A percentile compares a stretch with the other conserved stretches of the same genome.
Evolutionary conservation across 2,888 invertebrate species (phyloP).

Genomic region (Eupeodes latifasciatus): DNA sequence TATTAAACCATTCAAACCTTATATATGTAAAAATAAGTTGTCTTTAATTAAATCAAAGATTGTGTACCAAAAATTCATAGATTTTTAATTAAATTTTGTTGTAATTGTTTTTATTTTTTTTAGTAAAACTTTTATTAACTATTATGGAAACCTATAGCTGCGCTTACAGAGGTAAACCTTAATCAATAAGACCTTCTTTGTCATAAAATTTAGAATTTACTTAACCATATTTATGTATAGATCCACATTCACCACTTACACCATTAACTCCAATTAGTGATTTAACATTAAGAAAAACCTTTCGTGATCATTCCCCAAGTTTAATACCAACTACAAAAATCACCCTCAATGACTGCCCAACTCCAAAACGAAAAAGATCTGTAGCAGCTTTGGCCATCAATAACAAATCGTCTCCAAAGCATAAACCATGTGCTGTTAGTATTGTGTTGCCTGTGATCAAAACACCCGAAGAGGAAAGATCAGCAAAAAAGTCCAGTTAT

Average conservation of each 20-base stretch:
- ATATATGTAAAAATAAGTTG: neutral
- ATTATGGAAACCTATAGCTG: constrained; percentile 66
- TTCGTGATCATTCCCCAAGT: constrained; percentile 69
- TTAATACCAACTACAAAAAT: constrained; percentile 55
- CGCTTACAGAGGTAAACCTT: constrained; percentile 64
- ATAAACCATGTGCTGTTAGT: constrained; percentile 23
- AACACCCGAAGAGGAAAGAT: constrained; percentile 23
- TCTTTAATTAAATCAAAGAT: neutral
- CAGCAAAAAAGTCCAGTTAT: constrained; percentile 43
- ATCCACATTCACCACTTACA: constrained; percentile 68
- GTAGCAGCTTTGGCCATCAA: neutral
- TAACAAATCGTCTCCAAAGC: neutral
- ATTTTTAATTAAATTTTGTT: neutral
- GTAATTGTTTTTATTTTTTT: neutral
- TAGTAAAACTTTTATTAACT: neutral
- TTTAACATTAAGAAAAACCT: constrained; percentile 40
- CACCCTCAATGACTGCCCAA: constrained; percentile 45
- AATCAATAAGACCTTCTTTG: neutral
- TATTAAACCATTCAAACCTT: neutral
- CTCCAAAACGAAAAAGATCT: constrained; percentile 40
- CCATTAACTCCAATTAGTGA: constrained; percentile 56
- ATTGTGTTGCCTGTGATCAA: constrained; percentile 39
- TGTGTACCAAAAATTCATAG: neutral
- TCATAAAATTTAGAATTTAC: neutral
- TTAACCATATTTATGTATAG: constrained; percentile 17